Evolutionary conservation across 2,113 vertebrate genomes (phyloP).

Genomic region (Perca flavescens): DNA sequence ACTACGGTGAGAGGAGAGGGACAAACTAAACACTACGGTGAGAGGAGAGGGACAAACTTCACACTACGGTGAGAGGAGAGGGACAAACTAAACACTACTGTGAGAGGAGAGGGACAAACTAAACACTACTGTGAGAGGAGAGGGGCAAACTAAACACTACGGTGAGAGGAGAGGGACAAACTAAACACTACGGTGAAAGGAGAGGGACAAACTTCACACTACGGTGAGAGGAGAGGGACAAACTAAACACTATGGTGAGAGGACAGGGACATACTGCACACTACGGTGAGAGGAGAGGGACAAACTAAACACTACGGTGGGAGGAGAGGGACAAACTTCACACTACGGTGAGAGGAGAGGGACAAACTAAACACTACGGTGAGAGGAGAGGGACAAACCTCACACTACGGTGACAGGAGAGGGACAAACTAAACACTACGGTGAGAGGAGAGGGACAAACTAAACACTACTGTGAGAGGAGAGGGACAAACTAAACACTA

Average conservation of each 20-base stretch:
- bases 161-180: too few relatives aligned
- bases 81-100: too few relatives aligned
- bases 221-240: slow-evolving; percentile 49
- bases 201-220: not conserved
- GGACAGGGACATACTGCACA: not conserved
- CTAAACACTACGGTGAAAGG: slow-evolving; percentile 52
- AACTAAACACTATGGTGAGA: slow-evolving; percentile 53
- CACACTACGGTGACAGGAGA: slow-evolving; percentile 49
- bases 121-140: too few relatives aligned
- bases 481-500: not conserved
- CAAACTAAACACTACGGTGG: slow-evolving; percentile 47
- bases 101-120: too few relatives aligned
- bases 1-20: too few relatives aligned
- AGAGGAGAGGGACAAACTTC: too few relatives aligned
- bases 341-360: slow-evolving; percentile 58
- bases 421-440: not conserved
- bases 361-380: slow-evolving; percentile 42
- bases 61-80: too few relatives aligned
- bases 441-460: slow-evolving; percentile 45
- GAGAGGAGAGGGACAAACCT: slow-evolving; percentile 7
- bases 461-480: slow-evolving; percentile 50
- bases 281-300: slow-evolving; percentile 52
- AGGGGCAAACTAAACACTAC: too few relatives aligned
- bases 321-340: not conserved
- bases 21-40: too few relatives aligned